Evolutionary conservation across 2,113 vertebrate genomes (phyloP), one percentile per base, ranked within the genome.

Genomic region (Burhinus bistriatus): DNA sequence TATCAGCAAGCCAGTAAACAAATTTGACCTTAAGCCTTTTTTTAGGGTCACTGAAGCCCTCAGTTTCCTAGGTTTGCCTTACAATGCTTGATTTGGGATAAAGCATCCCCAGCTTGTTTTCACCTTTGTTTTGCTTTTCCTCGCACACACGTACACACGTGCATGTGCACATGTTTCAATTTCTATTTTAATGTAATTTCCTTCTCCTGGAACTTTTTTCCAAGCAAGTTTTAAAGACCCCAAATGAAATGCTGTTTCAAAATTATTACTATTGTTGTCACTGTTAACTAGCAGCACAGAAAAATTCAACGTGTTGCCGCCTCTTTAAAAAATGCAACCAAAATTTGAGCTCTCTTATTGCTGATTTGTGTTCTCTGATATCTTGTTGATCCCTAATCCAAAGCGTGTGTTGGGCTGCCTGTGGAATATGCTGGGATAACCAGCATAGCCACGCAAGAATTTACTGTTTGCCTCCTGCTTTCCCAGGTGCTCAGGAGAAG

Each of bases 161-260:
- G 16, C 21, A n/a, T 19, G 20, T 12, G 18, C 20, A 71, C 38
- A 54, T 66, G 23, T 44, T 80, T 90, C 44, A 42, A 3, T 44
- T 44, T 76, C 83, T 92, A 47, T 30, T 68, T 83, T 40, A 62
- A n/a, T 12, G 13, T 23, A 20, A 71, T 85, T 71, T 90, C 12
- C 61, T 87, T 82, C 52, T 71, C 65, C 32, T 54, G 27, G 38
- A 94, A 64, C 52, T 17, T 59, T 84, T 81, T 78, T 17, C 61
- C n/a, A 78, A 55, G 47, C 8, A 32, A 49, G 26, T 78, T 58
- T n/a, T 70, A 38, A 95, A 82, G 45, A 16, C 12, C 9, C 15
- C 21, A 58, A 11, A 30, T 1, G 6, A 83, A 87, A 55, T 22
- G 20, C 10, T 47, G 3, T 62, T 71, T 55, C 0, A 0, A 54